A percentile compares a stretch with the other conserved stretches of the same genome.
Evolutionary conservation across 35 echinoderm and acorn worm species (phyloP).

Genomic region (Apostichopus californicus): DNA sequence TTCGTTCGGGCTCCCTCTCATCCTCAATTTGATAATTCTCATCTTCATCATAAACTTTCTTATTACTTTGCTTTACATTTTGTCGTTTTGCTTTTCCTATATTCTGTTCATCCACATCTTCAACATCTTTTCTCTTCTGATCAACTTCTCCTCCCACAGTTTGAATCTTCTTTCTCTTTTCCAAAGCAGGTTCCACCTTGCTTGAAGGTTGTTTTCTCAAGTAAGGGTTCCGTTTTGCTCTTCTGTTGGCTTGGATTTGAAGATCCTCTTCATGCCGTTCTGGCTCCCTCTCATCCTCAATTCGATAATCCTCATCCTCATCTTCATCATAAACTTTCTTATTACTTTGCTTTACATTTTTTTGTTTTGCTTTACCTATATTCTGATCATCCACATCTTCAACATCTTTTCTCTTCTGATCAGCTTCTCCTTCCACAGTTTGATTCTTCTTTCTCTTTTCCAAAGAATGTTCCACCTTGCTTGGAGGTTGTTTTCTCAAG

Average conservation of each 20-base stretch:
- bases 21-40: constrained; percentile 40
- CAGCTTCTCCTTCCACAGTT: too few relatives aligned
- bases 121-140: neutral
- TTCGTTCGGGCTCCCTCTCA: constrained; percentile 14
- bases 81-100: neutral
- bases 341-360: neutral
- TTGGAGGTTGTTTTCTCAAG: neutral
- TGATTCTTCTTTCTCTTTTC: neutral
- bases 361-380: neutral
- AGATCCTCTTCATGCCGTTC: constrained; percentile 30
- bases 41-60: neutral
- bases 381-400: neutral
- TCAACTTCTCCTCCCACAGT: too few relatives aligned
- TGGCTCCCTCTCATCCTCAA: constrained; percentile 44
- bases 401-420: neutral
- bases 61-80: neutral
- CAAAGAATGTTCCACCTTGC: neutral
- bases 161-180: neutral
- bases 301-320: constrained; percentile 34
- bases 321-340: neutral
- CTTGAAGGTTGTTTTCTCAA: neutral
- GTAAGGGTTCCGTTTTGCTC: constrained; percentile 37
- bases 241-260: neutral
- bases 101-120: neutral
- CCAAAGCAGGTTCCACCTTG: neutral